Conservation (phyloP, 1,140 invertebrate species). For the Mercenaria mercenaria region DNA sequence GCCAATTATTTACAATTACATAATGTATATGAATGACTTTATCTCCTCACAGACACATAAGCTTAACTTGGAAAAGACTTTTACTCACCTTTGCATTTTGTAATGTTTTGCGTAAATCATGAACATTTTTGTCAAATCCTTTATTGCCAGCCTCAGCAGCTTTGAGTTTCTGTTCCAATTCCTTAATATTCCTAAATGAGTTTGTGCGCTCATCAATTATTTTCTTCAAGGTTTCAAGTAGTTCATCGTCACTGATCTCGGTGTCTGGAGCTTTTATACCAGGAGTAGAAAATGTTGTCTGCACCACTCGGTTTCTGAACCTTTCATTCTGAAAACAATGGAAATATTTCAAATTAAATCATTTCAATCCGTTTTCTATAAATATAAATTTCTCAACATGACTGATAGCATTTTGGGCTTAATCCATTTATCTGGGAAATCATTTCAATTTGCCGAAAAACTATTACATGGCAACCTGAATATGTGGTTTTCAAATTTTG, state of each 20-base stretch:
- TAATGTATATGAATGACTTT: too few species aligned
- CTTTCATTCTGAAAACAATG: conserved; percentile 83
- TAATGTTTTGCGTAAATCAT: conserved; percentile 75
- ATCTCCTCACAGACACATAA: too few species aligned
- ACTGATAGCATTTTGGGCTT: too few species aligned
- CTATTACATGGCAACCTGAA: too few species aligned
- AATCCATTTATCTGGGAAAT: too few species aligned
- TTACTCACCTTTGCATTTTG: conserved; percentile 57
- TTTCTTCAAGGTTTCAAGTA: conserved; percentile 82
- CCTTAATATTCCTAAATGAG: conserved; percentile 76
- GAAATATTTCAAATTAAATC: too few species aligned
- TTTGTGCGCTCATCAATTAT: conserved; percentile 81
- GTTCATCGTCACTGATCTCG: conserved; percentile 84
- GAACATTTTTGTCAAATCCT: conserved; percentile 75
- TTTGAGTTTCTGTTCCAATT: conserved; percentile 78
- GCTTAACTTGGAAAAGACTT: too few species aligned
- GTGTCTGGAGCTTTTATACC: conserved; percentile 81
- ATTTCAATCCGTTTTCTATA: not conserved
- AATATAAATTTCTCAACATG: too few species aligned
- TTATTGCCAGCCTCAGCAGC: conserved; percentile 74
- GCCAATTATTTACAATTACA: too few species aligned
- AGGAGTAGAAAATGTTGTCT: conserved; percentile 83
- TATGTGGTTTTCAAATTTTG: too few species aligned
- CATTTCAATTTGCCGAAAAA: too few species aligned
- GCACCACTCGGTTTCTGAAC: conserved; percentile 83